These are phyloP conservation scores for Axinella damicornis DNA, from an alignment of 37 sponge, comb jelly and placozoan genomes.

Conservation along the genomic window DNA sequence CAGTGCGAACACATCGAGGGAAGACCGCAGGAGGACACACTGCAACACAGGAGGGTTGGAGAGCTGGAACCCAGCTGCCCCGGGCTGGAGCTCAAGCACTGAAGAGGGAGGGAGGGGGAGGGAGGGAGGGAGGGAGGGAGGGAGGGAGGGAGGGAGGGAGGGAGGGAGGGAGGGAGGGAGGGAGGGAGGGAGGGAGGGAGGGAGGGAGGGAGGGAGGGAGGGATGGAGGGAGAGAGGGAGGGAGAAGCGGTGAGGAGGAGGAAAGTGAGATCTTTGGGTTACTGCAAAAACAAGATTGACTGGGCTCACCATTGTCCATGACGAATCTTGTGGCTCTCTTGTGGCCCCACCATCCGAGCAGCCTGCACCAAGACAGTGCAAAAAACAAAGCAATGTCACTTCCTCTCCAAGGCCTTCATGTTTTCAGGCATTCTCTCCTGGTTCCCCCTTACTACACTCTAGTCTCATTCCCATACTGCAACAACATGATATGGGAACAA, in stretches of 20 bases:
- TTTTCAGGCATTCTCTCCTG: too few species aligned
- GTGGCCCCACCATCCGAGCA: slow-evolving; percentile 94
- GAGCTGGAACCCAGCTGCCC: slow-evolving; percentile 87
- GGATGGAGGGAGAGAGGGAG: background rate
- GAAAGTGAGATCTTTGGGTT: too few species aligned
- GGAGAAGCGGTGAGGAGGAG: too few species aligned
- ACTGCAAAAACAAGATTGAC: background rate
- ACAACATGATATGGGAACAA: background rate
- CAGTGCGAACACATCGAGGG: slow-evolving; percentile 72
- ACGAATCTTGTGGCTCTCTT: slow-evolving; percentile 76
- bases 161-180: background rate
- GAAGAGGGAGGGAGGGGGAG: background rate
- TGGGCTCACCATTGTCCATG: slow-evolving; percentile 68
- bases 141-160: background rate
- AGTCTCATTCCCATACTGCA: too few species aligned
- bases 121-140: background rate
- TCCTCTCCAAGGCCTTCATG: background rate
- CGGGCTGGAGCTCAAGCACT: slow-evolving; percentile 69
- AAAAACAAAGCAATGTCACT: background rate
- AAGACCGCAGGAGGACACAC: slow-evolving; percentile 50
- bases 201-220: background rate
- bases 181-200: background rate
- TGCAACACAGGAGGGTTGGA: slow-evolving; percentile 83
- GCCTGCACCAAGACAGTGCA: slow-evolving; percentile 15
- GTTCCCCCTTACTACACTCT: too few species aligned